Evolutionary conservation across 1,140 invertebrate species (phyloP), one percentile per base, ranked within the genome.

Genomic region (Drosophila pectinifera): DNA sequence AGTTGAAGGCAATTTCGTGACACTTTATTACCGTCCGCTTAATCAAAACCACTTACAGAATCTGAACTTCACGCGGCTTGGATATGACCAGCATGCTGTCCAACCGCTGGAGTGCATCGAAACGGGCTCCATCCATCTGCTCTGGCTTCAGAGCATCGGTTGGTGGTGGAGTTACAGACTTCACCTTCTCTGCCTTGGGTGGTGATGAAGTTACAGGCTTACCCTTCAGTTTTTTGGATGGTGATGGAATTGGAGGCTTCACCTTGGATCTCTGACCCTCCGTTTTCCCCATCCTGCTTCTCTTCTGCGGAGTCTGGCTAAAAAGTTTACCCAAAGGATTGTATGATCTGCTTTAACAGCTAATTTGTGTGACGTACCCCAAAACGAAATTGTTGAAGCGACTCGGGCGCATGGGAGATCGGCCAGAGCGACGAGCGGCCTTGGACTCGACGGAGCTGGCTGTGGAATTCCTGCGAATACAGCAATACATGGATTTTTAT

Each of bases 61-160:
- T 86, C 13, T 86, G 18, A 16, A 91, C 89, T 49, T 86, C 38
- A 13, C 28, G 81, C 18, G 72, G 73, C 34, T 58, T 72, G 5
- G 55, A 18, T 7, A 42, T 45, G n/a, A 61, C 55, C 14, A 85
- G 57, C 57, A 85, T 51, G 14, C 49, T 56, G 41, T 78, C 62
- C 16, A 85, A 20, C 31, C 48, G 28, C 38, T 64, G 62, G 6
- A 86, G 45, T 0, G 54, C 57, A 51, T 42, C 31, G 1, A 55
- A 43, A 10, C 38, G 14, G 0, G 42, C 34, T 5, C 16, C 76
- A 22, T 72, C 45, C 20, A 84, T 68, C 10, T 72, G 46, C 0
- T 46, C 65, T 8, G 43, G 18, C 10, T 53, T 67, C 8, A 38
- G 28, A 0, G 20, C 22, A 13, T 73, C 46, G 6, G 26, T 10